Evolutionary conservation across 2,113 vertebrate species (phyloP).

Genomic region (Stictonetta naevosa): DNA sequence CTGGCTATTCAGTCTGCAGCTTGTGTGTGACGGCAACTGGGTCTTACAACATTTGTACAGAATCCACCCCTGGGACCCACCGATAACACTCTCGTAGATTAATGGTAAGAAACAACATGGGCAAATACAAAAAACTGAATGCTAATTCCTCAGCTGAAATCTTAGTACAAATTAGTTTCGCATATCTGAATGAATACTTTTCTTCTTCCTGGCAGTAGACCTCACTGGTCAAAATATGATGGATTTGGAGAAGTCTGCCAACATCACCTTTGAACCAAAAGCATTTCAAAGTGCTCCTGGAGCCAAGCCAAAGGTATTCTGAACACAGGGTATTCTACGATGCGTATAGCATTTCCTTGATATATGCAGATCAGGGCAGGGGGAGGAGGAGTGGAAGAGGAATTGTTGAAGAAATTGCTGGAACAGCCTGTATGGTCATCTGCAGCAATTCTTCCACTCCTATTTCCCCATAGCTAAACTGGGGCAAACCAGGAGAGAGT

Average conservation of each 20-base stretch:
- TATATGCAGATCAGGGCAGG: background rate
- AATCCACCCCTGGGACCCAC: background rate
- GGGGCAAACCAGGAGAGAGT: background rate
- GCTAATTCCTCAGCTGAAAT: background rate
- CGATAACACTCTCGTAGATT: background rate
- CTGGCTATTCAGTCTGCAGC: slow-evolving; percentile 10
- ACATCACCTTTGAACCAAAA: background rate
- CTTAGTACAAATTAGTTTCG: background rate
- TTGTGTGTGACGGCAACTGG: background rate
- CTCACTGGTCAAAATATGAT: background rate
- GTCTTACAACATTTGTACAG: background rate
- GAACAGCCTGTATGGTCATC: background rate
- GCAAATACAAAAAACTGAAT: background rate
- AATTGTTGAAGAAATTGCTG: background rate
- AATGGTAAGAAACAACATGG: background rate
- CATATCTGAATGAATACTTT: background rate
- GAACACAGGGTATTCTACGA: background rate
- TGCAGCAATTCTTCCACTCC: background rate
- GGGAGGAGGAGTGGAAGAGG: background rate
- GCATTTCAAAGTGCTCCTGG: background rate
- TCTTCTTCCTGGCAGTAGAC: background rate
- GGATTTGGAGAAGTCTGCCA: background rate
- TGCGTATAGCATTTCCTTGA: background rate
- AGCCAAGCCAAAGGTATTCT: background rate
- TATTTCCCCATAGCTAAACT: background rate